Evolutionary conservation across 2,888 invertebrate genomes (phyloP).

Genomic region (Chrysolina americana): DNA sequence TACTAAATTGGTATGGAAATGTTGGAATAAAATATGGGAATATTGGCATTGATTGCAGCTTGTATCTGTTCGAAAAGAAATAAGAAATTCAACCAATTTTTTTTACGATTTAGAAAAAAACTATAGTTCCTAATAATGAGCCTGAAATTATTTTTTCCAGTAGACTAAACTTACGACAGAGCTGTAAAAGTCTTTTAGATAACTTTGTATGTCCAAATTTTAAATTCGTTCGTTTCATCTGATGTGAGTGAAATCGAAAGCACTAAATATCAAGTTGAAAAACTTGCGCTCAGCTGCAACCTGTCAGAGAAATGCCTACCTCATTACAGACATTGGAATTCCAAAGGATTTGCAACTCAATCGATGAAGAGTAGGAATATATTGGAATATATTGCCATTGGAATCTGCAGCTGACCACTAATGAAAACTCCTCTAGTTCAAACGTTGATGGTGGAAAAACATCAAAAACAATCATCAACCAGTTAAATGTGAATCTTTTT

Average conservation of each 20-base stretch:
- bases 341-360: background rate
- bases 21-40: background rate
- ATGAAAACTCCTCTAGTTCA: background rate
- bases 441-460: background rate
- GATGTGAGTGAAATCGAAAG: background rate
- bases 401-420: background rate
- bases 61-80: background rate
- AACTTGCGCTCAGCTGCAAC: background rate
- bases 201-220: no score
- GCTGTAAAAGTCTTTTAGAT: no score
- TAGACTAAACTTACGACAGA: no score
- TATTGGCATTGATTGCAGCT: background rate
- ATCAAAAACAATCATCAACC: background rate
- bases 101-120: no score
- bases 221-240: background rate
- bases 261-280: background rate
- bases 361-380: background rate
- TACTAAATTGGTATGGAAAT: constrained; percentile 11
- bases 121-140: no score
- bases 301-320: background rate
- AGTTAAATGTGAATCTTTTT: background rate
- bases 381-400: background rate
- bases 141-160: no score
- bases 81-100: no score
- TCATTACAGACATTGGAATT: background rate